Evolutionary conservation across 2,888 invertebrate genomes (phyloP), one percentile per base, ranked within the genome.

Genomic region (Herminia tarsipennalis): DNA sequence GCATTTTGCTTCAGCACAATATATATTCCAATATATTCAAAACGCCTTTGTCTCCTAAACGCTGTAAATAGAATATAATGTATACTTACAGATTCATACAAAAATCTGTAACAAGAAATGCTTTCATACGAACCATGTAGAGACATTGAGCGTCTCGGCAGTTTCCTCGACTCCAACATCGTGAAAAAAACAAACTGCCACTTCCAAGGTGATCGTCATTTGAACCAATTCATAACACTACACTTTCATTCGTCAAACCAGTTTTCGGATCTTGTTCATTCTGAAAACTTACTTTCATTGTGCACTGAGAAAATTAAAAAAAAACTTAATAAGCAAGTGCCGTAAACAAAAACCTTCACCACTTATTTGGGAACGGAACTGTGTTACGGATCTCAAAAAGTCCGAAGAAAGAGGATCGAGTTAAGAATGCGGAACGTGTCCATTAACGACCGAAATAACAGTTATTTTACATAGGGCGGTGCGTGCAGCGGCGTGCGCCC

Each of bases 401-500:
- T 58, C 62, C 65, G 65, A 69, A 68, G 76, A 66, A 78, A 73
- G 76, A 80, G 70, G 75, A 81, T 82, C 76, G 71, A 68, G 76
- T 78, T 76, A 73, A 82, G 83, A 88, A 88, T 87, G 86, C 88
- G 88, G 85, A 88, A 88, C 86, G 78, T 83, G 82, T 83, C 80
- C 85, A 88, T 86, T 88, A 85, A 85, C 81, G 81, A 83, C 83
- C 86, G 81, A 88, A 90, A 89, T 88, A 87, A 88, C 88, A 81
- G 88, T 89, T 87, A 86, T 86, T 86, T 85, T 80, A 81, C 79
- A 83, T 83, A 83, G 87, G 89, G 83, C 81, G 82, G 83, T 78
- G 79, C 76, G 79, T 78, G 75, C 63, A 70, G 75, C 72, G 66
- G 75, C 70, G 73, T 75, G 81, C 82, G 79, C 72, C 72, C 73